Conservation (phyloP, 1,140 invertebrate species). For the Pogonus chalceus region DNA sequence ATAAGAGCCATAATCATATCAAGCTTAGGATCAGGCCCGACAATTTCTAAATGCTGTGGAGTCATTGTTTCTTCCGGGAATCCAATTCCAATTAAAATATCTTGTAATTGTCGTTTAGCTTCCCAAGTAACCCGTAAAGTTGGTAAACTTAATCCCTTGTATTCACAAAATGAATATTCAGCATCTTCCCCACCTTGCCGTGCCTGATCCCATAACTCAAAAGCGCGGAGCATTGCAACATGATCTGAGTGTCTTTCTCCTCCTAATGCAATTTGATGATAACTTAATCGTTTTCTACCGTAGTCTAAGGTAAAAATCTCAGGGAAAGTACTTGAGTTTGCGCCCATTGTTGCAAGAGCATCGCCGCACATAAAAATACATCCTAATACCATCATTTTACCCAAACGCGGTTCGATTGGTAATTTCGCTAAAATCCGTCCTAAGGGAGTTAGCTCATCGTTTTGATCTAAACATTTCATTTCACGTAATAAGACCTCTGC, state of each 20-base stretch:
- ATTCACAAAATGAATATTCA: slow-evolving; percentile 80
- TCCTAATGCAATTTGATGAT: slow-evolving; percentile 70
- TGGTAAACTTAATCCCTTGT: slow-evolving; percentile 77
- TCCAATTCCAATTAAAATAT: slow-evolving; percentile 68
- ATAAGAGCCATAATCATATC: slow-evolving; percentile 80
- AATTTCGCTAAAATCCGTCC: slow-evolving; percentile 86
- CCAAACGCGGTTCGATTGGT: slow-evolving; percentile 84
- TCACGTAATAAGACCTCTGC: slow-evolving; percentile 67
- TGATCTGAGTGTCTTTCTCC: slow-evolving; percentile 88
- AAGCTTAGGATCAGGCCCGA: slow-evolving; percentile 65
- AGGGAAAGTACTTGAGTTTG: slow-evolving; percentile 84
- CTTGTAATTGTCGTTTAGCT: slow-evolving; percentile 83
- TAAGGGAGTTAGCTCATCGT: slow-evolving; percentile 79
- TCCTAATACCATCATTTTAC: slow-evolving; percentile 91
- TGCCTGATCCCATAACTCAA: slow-evolving; percentile 78
- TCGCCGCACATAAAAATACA: slow-evolving; percentile 79
- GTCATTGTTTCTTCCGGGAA: slow-evolving; percentile 82
- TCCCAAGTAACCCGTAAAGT: slow-evolving; percentile 85
- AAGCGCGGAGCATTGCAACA: slow-evolving; percentile 87
- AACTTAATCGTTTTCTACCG: slow-evolving; percentile 55
- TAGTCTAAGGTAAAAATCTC: slow-evolving; percentile 73
- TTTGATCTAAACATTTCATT: slow-evolving; percentile 76
- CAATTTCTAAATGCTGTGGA: slow-evolving; percentile 62
- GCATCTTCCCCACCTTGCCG: slow-evolving; percentile 63
- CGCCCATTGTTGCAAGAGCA: slow-evolving; percentile 84